A percentile compares a stretch with the other conserved stretches of the same genome.
Conservation (phyloP, 2,888 invertebrate species). For the Amaurobius ferox region DNA sequence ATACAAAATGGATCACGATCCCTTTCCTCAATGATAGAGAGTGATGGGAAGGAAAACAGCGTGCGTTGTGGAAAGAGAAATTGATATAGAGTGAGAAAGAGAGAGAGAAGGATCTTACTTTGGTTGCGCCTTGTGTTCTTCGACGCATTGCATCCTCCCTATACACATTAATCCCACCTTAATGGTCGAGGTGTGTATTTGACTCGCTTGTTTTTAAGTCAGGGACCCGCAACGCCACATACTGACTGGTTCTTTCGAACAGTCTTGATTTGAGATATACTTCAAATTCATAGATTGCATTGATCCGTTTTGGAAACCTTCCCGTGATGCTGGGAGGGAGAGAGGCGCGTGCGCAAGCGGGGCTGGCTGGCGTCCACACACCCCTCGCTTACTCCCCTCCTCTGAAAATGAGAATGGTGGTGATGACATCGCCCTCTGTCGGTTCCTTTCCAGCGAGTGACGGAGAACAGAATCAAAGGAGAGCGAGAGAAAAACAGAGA, state of each 20-base stretch:
- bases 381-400: background rate
- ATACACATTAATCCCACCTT: background rate
- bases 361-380: background rate
- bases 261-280: background rate
- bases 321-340: conserved; percentile 6
- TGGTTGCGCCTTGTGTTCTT: background rate
- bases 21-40: no score
- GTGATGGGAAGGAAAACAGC: background rate
- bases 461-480: background rate
- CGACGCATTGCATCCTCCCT: background rate
- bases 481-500: background rate
- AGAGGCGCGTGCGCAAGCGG: background rate
- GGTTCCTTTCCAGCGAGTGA: no score
- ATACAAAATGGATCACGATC: no score
- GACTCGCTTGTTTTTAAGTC: background rate
- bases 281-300: background rate
- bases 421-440: background rate
- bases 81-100: background rate
- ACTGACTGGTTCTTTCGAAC: background rate
- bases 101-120: background rate
- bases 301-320: background rate
- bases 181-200: background rate
- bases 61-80: background rate
- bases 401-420: background rate
- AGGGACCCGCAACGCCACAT: background rate